Conservation (phyloP, 2,113 vertebrate species). For the Oreotragus oreotragus region DNA sequence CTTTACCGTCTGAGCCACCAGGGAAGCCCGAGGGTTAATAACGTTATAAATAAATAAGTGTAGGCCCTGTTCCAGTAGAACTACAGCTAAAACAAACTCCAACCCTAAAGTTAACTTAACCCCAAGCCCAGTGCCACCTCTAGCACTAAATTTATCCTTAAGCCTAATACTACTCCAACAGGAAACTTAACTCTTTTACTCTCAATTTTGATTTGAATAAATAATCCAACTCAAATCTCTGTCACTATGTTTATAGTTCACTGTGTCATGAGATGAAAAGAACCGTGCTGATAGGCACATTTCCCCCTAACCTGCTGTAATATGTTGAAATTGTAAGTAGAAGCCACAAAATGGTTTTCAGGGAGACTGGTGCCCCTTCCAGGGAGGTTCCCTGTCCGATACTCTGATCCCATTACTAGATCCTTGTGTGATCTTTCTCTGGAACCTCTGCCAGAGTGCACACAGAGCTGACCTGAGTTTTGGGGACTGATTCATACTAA, state of each 20-base stretch:
- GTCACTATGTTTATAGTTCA: background rate
- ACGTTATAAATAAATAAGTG: background rate
- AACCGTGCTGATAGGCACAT: background rate
- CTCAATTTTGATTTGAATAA: background rate
- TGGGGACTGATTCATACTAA: background rate
- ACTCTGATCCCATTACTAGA: background rate
- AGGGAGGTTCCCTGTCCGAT: background rate
- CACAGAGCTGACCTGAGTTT: background rate
- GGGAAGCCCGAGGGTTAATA: background rate
- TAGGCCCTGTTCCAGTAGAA: background rate
- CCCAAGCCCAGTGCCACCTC: background rate
- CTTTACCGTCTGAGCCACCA: background rate
- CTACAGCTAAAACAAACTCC: background rate
- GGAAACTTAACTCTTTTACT: background rate
- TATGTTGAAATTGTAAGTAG: background rate
- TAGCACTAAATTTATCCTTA: background rate
- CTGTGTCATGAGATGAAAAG: background rate
- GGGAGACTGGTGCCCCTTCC: background rate
- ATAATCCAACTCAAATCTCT: background rate
- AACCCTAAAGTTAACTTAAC: background rate
- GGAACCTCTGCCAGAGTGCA: background rate
- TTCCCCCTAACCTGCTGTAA: background rate
- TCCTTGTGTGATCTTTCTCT: background rate
- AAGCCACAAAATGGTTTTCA: background rate
- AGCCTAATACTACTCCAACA: background rate